Evolutionary conservation across 2,888 invertebrate species (phyloP), one percentile per base, ranked within the genome.

Genomic region (Leistus spinibarbis): DNA sequence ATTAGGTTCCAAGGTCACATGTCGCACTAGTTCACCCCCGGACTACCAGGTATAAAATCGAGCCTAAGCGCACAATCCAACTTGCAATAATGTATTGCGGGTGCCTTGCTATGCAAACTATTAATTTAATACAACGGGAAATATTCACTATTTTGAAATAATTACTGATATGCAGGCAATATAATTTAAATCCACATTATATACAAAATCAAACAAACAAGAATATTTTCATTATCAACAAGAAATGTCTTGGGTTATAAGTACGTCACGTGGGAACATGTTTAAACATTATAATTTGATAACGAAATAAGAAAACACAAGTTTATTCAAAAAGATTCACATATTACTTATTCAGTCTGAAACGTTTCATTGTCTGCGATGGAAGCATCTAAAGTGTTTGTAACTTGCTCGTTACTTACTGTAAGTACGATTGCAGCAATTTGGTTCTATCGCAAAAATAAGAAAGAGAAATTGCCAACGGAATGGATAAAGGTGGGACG

Each of bases 401-500:
- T 63, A 7, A 63, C 75, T 54, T 69, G 69, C 54, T 68, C 75
- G 19, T 62, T 75, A 3, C 16, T 75, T 19, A 69, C 75, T 56
- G 23, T 63, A 20, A 69, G 63, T 19, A 69, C 64, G 3, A 2
- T 68, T 10, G 62, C n/a, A 16, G 54, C 20, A n/a, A 54, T 63
- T 16, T 69, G 62, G 64, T 75, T 27, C 54, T 75, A 24, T 22
- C 27, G 79, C 69, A 82, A 80, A 70, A 81, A 79, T 64, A 81
- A 79, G 73, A 80, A 80, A 24, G 80, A 79, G 60, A 79, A 79
- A 20, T 78, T 83, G 53, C 83, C 84, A 0, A 80, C 80, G 74
- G 76, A 80, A 78, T 85, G 85, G 85, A 81, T 81, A 57, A 79
- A 81, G 70, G 81, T 85, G 1, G 85, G 84, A 22, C 82, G 79